Percentiles rank a stretch among this genome's conserved stretches.
phyloP scores from a whole-genome alignment of 1,140 invertebrate genomes.

The Anastrepha ludens region DNA sequence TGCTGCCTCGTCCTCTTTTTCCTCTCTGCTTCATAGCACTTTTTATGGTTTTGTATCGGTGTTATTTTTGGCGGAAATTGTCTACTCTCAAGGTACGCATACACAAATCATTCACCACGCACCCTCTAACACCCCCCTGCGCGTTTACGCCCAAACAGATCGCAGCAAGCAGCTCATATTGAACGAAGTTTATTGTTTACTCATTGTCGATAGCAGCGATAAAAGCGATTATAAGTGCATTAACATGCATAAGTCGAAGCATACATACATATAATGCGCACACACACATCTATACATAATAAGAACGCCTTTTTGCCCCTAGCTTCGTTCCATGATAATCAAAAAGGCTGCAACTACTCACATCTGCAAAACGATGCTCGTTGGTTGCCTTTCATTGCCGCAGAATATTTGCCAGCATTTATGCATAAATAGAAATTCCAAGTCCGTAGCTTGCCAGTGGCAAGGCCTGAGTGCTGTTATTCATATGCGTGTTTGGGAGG shows the following conservation, averaged over 20 bases:
- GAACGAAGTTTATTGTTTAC: slow-evolving; percentile 33
- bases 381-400: slow-evolving; percentile 12
- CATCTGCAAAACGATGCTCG: background rate
- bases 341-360: background rate
- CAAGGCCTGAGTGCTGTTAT: background rate
- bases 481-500: background rate
- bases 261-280: too few species aligned
- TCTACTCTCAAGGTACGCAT: slow-evolving; percentile 16
- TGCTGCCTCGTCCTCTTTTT: too few species aligned
- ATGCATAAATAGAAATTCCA: slow-evolving; percentile 37
- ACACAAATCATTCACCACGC: slow-evolving; percentile 16
- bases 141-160: too few species aligned
- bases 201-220: slow-evolving; percentile 36
- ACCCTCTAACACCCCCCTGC: background rate
- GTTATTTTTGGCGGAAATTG: background rate
- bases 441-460: slow-evolving; percentile 1
- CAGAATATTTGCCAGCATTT: slow-evolving; percentile 21
- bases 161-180: background rate
- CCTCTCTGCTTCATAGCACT: too few species aligned
- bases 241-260: background rate
- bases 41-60: too few species aligned
- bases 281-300: too few species aligned
- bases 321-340: background rate
- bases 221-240: slow-evolving; percentile 37
- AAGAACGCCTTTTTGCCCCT: background rate